Conservation (phyloP, 2,888 invertebrate species). For the Peribatodes rhomboidaria region DNA sequence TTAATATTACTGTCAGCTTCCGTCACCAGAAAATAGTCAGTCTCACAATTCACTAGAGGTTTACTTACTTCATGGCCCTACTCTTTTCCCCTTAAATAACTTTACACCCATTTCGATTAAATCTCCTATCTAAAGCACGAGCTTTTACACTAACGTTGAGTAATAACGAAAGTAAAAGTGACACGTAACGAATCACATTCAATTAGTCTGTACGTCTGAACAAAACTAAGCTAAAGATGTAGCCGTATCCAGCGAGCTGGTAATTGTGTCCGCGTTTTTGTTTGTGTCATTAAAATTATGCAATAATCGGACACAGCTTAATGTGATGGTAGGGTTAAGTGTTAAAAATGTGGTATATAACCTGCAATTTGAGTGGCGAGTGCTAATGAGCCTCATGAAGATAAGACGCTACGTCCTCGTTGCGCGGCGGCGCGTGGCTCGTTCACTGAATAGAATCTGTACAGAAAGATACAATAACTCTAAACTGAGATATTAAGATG, state of each 20-base stretch:
- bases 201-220: background rate
- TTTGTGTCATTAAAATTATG: conserved; percentile 6
- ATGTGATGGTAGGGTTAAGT: conserved; percentile 14
- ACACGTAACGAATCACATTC: conserved; percentile 11
- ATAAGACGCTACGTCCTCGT: conserved; percentile 39
- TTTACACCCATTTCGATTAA: background rate
- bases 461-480: background rate
- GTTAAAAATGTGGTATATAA: conserved; percentile 25
- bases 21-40: no score
- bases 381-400: conserved; percentile 25
- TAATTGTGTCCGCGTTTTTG: conserved; percentile 1
- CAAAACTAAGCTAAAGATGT: conserved; percentile 4
- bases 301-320: conserved; percentile 16
- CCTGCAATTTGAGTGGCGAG: conserved; percentile 16
- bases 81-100: background rate
- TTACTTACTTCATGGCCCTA: background rate
- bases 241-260: background rate
- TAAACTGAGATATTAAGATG: background rate
- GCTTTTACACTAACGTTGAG: conserved; percentile 1
- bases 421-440: conserved; percentile 37
- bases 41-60: background rate
- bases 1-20: no score
- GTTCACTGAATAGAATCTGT: background rate
- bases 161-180: conserved; percentile 10
- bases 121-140: background rate